Base-by-base conservation (phyloP, 2,888 invertebrate species). In the Melinopterus prodromus region DNA sequence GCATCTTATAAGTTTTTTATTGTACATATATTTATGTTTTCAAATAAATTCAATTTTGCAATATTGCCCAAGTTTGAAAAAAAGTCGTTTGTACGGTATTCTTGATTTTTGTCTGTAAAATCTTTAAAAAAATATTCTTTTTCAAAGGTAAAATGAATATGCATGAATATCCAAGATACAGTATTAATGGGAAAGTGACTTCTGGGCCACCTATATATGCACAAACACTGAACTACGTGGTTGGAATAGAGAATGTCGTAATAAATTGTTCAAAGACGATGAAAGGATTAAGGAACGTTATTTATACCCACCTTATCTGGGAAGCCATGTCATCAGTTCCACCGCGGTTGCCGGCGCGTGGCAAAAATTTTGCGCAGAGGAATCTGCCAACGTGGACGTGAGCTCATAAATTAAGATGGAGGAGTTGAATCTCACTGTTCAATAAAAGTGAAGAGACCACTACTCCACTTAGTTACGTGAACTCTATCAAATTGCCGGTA, bases 341-440 rank as follows among this genome's bases (percentile, higher is more conserved):
- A 53, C 7, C 1, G 12, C 12, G 9, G 53, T 53, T 3, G 53
- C 53, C 9, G 53, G 12, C 53, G 53, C 53, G 53, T 53, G 53
- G 7, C 7, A 9, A 53, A 12, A 53, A 26, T 26, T 26, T 26
- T 3, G 26, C 26, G 26, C 26, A 12, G 53, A 53, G 53, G 5
- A 53, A 53, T 53, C 5, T 53, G 1, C 53, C 7, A 53, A 53
- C 53, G 53, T 53, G 12, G 53, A 53, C 9, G 70, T 75, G 79
- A 82, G 84, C 84, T 83, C 82, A 82, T 82, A 85, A 86, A 84
- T 84, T 85, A 85, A 85, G 85, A 85, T 88, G 88, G 88, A 89
- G 89, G 88, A 89, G 89, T 89, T 88, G 89, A 89, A 89, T 89
- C 89, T 89, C 89, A 89, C 89, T 89, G 84, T 83, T 84, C 83